Conservation (phyloP, 2,888 invertebrate genomes). For the Coleophora deauratella region DNA sequence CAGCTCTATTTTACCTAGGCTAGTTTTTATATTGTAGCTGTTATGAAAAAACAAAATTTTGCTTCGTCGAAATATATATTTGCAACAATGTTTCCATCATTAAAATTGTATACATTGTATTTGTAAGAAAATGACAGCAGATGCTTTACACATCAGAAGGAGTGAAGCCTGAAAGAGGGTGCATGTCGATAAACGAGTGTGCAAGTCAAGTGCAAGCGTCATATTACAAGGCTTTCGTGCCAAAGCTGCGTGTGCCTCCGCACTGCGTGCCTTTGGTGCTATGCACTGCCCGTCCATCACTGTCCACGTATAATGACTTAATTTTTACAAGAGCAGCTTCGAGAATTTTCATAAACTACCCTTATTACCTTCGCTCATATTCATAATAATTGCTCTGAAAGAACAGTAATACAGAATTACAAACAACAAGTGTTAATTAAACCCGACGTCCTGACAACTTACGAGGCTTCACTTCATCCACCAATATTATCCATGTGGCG, state of each 20-base stretch:
- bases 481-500: conserved; percentile 48
- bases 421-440: conserved; percentile 5
- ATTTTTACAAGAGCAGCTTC: conserved; percentile 51
- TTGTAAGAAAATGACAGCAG: too few relatives aligned
- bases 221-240: conserved; percentile 38
- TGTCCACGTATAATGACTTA: conserved; percentile 64
- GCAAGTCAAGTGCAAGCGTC: conserved; percentile 1
- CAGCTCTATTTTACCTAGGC: background rate
- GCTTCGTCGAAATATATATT: too few relatives aligned
- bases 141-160: too few relatives aligned
- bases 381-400: conserved; percentile 40
- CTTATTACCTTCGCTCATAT: conserved; percentile 16
- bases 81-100: too few relatives aligned
- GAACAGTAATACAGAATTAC: conserved; percentile 28
- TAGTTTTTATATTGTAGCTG: too few relatives aligned
- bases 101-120: too few relatives aligned
- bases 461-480: conserved; percentile 52
- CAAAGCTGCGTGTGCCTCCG: conserved; percentile 51
- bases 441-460: conserved; percentile 35
- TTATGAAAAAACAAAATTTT: too few relatives aligned
- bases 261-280: conserved; percentile 45
- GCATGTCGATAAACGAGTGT: background rate
- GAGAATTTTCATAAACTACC: conserved; percentile 33
- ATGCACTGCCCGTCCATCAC: conserved; percentile 52
- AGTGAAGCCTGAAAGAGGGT: too few relatives aligned